Evolutionary conservation across 1,140 invertebrate genomes (phyloP).

Genomic region (Pachyrhynchus sulphureomaculatus): DNA sequence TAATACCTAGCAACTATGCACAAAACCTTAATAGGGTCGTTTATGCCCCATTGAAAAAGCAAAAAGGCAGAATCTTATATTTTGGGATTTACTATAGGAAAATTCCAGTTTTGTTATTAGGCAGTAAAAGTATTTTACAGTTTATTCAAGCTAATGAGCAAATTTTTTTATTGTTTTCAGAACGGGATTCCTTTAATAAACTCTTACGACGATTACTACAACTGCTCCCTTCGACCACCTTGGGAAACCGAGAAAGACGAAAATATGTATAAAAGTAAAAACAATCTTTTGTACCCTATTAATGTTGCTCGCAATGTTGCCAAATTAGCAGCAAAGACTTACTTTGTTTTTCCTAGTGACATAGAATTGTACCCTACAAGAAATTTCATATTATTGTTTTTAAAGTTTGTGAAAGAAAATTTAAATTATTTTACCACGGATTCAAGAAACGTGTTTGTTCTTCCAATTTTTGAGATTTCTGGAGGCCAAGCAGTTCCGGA

Average conservation of each 20-base stretch:
- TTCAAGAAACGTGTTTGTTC: constrained; percentile 47
- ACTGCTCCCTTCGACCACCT: constrained; percentile 30
- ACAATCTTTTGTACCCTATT: constrained; percentile 67
- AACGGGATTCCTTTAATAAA: not conserved
- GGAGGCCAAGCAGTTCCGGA: constrained; percentile 40
- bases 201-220: constrained; percentile 26
- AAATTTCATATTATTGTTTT: constrained; percentile 49
- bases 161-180: constrained; percentile 2
- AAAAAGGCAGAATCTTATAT: no score
- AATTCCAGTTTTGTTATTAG: no score
- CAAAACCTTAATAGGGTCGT: no score
- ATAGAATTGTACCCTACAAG: constrained; percentile 67
- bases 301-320: constrained; percentile 75
- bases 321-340: constrained; percentile 60
- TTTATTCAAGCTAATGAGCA: no score
- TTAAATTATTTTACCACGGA: constrained; percentile 7
- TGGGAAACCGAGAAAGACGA: constrained; percentile 22
- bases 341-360: constrained; percentile 73
- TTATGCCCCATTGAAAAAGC: no score
- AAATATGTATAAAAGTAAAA: constrained; percentile 48
- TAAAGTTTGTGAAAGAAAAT: constrained; percentile 40
- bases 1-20: no score
- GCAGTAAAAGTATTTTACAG: no score
- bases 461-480: constrained; percentile 57
- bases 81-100: no score